Base-by-base conservation (phyloP, 2,797 vertebrate species). In the Ctenopoma multispine region DNA sequence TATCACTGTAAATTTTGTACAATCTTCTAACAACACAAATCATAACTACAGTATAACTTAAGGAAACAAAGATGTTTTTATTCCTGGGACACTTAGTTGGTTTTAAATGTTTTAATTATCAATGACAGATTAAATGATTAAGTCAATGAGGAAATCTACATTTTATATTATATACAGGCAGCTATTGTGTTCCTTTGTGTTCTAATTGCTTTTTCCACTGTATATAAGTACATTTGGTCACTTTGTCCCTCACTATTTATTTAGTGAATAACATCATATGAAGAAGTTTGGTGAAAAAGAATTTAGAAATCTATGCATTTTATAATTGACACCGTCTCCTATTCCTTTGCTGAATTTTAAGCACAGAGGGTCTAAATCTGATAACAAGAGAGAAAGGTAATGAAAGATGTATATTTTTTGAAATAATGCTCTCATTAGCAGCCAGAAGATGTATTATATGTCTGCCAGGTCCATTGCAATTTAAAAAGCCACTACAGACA, bases 371-470 rank as follows among this genome's bases (percentile, higher is more conserved):
- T 62, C 72, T 57, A 44, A 83, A 75, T 72, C 13, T 31, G 79
- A 75, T 9, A 48, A 50, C 53, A 68, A 56, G 46, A 36, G 29
- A 64, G 64, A 82, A 72, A 77, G 75, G 65, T 69, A 82, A 85
- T 80, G 29, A 80, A 81, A 75, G 18, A 61, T 76, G 48, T 74
- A 27, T 70, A 64, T 65, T 69, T 38, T 43, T 51, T 53, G 1
- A 72, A 77, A 77, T 74, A 80, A 84, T 63, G 54, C 72, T 75
- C 64, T 81, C 77, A 86, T 83, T 83, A 81, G 60, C 76, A 75
- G 58, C 56, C 70, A 64, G 61, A 73, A 56, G 54, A 77, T 66
- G 73, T 64, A 46, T 66, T 51, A 48, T 69, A 82, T 85, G 77
- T 75, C 67, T 77, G 69, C 69, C 72, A 1, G 53, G 59, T 65